These are phyloP conservation scores for Melopsittacus undulatus DNA, from an alignment of 2,797 vertebrate species.

Conservation along the genomic window DNA sequence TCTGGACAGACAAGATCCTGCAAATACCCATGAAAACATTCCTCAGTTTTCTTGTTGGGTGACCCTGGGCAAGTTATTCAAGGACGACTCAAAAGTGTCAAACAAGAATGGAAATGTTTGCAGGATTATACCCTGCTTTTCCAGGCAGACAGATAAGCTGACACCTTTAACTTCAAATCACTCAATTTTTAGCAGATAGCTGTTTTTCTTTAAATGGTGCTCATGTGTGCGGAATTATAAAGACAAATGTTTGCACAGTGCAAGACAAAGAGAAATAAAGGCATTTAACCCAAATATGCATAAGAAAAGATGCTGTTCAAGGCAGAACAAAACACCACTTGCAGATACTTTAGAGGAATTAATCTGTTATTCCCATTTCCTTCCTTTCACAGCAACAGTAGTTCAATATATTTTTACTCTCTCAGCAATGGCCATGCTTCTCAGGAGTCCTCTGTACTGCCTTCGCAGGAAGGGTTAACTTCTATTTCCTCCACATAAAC, in stretches of 20 bases:
- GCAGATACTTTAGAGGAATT: background rate
- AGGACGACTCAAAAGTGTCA: background rate
- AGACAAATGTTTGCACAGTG: background rate
- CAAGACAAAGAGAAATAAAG: conserved; percentile 20
- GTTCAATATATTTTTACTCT: background rate
- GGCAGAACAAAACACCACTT: background rate
- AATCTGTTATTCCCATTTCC: background rate
- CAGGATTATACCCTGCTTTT: background rate
- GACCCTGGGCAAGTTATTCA: background rate
- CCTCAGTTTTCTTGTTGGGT: background rate
- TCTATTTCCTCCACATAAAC: background rate
- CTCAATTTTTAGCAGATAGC: background rate
- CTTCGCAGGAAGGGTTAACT: background rate
- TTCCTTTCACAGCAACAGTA: background rate
- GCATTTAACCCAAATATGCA: background rate
- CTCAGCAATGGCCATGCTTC: background rate
- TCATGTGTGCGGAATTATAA: background rate
- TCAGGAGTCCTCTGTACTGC: background rate
- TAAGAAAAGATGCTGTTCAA: background rate
- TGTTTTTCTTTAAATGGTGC: background rate
- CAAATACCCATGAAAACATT: background rate
- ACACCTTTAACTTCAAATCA: background rate
- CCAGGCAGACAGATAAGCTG: background rate
- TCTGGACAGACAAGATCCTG: background rate
- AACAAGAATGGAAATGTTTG: background rate